Percentiles rank a stretch among this genome's conserved stretches.
Evolutionary conservation across 2,113 vertebrate genomes (phyloP).

Genomic region (Sebastes fasciatus): DNA sequence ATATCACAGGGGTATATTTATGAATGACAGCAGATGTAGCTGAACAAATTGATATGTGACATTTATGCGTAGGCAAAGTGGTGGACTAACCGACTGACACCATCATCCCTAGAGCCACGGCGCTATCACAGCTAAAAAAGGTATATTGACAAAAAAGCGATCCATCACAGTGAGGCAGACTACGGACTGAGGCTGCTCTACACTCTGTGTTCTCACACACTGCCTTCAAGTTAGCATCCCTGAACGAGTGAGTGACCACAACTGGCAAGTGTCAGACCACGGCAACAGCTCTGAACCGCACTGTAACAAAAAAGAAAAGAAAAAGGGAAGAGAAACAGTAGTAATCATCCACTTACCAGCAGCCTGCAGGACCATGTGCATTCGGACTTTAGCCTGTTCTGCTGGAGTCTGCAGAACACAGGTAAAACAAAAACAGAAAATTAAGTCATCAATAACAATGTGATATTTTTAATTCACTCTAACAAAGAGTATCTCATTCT

Average conservation of each 20-base stretch:
- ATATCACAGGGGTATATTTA: neutral
- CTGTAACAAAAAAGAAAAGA: neutral
- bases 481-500: neutral
- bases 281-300: neutral
- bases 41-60: neutral
- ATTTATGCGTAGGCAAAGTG: neutral
- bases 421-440: neutral
- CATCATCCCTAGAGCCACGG: neutral
- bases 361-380: constrained; percentile 95
- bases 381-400: constrained; percentile 94
- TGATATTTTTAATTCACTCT: neutral
- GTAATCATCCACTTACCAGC: constrained; percentile 87
- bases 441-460: constrained; percentile 9
- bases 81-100: neutral
- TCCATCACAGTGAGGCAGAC: neutral
- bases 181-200: neutral
- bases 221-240: neutral
- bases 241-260: neutral
- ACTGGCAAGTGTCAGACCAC: neutral
- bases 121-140: neutral
- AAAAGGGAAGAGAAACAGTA: neutral
- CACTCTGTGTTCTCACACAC: neutral
- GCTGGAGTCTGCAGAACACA: constrained; percentile 88
- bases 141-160: neutral
- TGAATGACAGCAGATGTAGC: neutral